Evolutionary conservation across 2,888 invertebrate species (phyloP), one percentile per base, ranked within the genome.

Genomic region (Drosophila heteroneura): DNA sequence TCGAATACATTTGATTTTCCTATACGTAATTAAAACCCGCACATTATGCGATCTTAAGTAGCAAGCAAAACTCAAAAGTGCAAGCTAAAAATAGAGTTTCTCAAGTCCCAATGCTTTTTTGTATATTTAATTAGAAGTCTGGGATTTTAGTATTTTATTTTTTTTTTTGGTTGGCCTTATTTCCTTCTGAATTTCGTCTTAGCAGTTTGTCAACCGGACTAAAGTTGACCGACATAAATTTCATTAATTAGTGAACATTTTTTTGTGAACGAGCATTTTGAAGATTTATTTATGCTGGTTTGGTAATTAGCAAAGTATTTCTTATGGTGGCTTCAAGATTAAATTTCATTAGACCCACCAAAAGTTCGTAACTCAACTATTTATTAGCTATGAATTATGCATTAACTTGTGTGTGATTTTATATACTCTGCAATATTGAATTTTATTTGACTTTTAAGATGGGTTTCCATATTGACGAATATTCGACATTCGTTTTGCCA

Each of bases 221-320:
- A 72, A 80, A 84, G 77, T 77, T 83, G 77, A 83, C 84, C 82
- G 84, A 84, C 80, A 83, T 83, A 83, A 83, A 84, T 83, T 84
- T 74, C 72, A 79, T 84, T 84, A 83, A 80, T 82, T 84, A 82
- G 82, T 82, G 56, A 67, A 74, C 65, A 74, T 70, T 74, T 62
- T 70, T 70, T 65, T 60, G 67, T 39, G 47, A 44, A 64, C 33
- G 69, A 62, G 49, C 22, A 79, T 69, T 82, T 67, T 71, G 68
- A 76, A 79, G 82, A 84, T 77, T 84, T 77, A 70, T 74, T 79
- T 71, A 76, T 74, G 79, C 65, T 57, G 58, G 63, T 52, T 49
- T 28, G 76, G 69, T 70, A 73, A 79, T 83, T 83, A 83, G 68
- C 58, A 44, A 76, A 68, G 76, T 74, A 76, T 79, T 83, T 82